Conservation (phyloP, 2,797 vertebrate species). For the Tenualosa thibaudeaui region DNA sequence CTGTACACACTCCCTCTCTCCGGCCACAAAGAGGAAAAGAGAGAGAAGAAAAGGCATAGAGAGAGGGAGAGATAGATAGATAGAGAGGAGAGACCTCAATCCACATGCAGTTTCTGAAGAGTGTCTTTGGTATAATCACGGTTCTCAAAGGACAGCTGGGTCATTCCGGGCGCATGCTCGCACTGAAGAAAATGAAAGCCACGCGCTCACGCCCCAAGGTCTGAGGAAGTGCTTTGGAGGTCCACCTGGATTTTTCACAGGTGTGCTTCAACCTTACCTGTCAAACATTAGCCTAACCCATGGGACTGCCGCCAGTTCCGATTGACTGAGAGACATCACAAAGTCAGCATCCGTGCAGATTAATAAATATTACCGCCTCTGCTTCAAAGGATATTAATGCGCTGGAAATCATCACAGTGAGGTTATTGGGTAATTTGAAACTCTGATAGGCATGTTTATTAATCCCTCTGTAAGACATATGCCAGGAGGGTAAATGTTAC, state of each 20-base stretch:
- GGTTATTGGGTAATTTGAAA: slow-evolving; percentile 8
- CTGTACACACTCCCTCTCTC: neutral
- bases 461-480: neutral
- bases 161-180: slow-evolving; percentile 63
- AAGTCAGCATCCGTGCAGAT: slow-evolving; percentile 2
- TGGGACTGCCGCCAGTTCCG: neutral
- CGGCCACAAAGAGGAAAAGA: neutral
- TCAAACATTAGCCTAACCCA: neutral
- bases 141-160: slow-evolving; percentile 61
- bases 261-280: neutral
- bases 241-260: slow-evolving; percentile 1
- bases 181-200: slow-evolving; percentile 68
- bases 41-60: neutral
- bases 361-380: neutral
- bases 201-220: slow-evolving; percentile 30
- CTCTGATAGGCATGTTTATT: slow-evolving; percentile 35
- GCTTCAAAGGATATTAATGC: neutral
- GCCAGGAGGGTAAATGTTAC: slow-evolving; percentile 18
- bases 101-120: slow-evolving; percentile 63
- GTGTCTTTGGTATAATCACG: slow-evolving; percentile 63
- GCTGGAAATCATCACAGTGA: neutral
- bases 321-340: neutral
- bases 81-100: slow-evolving; percentile 47
- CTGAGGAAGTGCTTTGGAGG: neutral
- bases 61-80: neutral